Evolutionary conservation across 2,888 invertebrate genomes (phyloP).

Genomic region (Leptinotarsa peninsularis): DNA sequence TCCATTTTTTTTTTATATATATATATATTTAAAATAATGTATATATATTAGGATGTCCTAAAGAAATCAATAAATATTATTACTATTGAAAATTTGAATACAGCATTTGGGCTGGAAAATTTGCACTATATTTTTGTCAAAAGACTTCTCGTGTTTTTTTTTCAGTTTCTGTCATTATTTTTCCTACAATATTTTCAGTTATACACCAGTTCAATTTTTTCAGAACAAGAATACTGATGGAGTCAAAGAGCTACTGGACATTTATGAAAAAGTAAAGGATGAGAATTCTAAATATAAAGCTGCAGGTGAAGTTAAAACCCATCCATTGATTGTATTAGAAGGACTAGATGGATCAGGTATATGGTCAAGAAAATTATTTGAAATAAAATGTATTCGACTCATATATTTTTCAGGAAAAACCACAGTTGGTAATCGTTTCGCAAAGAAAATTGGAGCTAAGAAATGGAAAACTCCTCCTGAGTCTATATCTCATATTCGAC

Average conservation of each 20-base stretch:
- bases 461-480: constrained; percentile 64
- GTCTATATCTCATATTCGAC: constrained; percentile 59
- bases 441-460: constrained; percentile 58
- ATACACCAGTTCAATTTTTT: constrained; percentile 14
- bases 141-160: neutral
- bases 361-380: neutral
- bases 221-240: constrained; percentile 52
- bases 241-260: constrained; percentile 56
- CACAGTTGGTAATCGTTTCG: constrained; percentile 60
- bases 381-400: neutral
- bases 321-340: constrained; percentile 66
- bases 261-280: constrained; percentile 52
- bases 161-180: neutral
- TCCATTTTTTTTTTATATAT: too few relatives aligned
- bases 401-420: constrained; percentile 63
- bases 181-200: neutral
- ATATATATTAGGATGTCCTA: too few relatives aligned
- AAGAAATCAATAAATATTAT: too few relatives aligned
- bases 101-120: too few relatives aligned
- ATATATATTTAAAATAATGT: too few relatives aligned
- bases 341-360: constrained; percentile 67
- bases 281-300: constrained; percentile 34
- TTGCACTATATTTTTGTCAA: too few relatives aligned
- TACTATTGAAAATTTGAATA: too few relatives aligned
- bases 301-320: constrained; percentile 49